phyloP scores from a whole-genome alignment of 2,888 invertebrate species.

The Silvanus unidentatus region DNA sequence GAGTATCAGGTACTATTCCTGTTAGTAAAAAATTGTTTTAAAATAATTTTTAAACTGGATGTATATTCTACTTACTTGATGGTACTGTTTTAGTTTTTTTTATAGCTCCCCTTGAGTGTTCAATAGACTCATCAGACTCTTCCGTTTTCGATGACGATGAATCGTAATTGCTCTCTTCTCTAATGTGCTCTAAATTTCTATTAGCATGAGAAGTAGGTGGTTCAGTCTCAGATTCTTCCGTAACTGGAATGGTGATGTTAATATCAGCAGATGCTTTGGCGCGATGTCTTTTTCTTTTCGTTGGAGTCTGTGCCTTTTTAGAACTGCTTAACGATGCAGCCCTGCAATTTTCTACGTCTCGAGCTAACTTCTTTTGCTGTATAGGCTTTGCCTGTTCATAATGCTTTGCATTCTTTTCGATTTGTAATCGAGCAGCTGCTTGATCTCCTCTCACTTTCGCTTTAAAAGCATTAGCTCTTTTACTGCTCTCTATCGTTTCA shows the following conservation, averaged over 20 bases:
- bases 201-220: conserved; percentile 2
- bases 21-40: too few species aligned
- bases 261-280: conserved; percentile 18
- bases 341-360: conserved; percentile 48
- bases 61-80: neutral
- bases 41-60: too few species aligned
- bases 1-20: conserved; percentile 29
- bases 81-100: too few species aligned
- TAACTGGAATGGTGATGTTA: conserved; percentile 24
- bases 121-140: conserved; percentile 17
- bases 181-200: conserved; percentile 7
- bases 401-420: conserved; percentile 29
- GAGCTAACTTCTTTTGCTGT: conserved; percentile 36
- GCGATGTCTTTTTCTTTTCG: conserved; percentile 6
- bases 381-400: conserved; percentile 28
- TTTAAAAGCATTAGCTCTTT: neutral
- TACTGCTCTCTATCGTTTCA: conserved; percentile 29
- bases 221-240: conserved; percentile 14
- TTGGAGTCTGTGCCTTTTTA: conserved; percentile 2
- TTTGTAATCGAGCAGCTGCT: conserved; percentile 40
- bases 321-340: conserved; percentile 39
- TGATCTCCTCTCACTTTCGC: conserved; percentile 44
- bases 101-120: conserved; percentile 8
- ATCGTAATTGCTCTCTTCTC: conserved; percentile 7
- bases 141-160: conserved; percentile 2